Evolutionary conservation across 2,113 vertebrate genomes (phyloP), one percentile per base, ranked within the genome.

Genomic region (Salvator merianae): DNA sequence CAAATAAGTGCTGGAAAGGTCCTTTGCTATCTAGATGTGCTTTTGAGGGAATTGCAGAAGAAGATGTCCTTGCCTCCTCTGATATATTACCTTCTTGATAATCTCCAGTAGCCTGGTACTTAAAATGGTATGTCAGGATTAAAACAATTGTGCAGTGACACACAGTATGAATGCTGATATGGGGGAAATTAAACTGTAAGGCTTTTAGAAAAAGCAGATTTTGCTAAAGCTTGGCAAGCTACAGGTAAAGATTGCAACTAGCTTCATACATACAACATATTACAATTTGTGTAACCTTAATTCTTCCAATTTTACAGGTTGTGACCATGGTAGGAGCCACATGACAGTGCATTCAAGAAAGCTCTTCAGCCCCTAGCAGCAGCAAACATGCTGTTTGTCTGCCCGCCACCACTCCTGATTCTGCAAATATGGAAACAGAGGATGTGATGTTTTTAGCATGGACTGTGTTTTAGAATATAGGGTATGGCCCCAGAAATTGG

Each of bases 201-300:
- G 8, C 71, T 79, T 50, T 73, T 8, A 5, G 14, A 75, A 3
- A 84, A 81, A 80, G 43, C 50, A n/a, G 6, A 76, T 1, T 1
- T 81, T 88, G 77, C 47, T 38, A 79, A 47, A 65, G 82, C 59
- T 32, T 81, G 24, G 32, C 47, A 73, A 12, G 16, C 40, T 50
- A 65, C 26, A 47, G 43, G 22, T 32, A 47, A 13, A 34, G 24
- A 84, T 59, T 66, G 22, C 47, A 77, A 59, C 55, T 74, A 28
- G 40, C 53, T 63, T 32, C 30, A 74, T 22, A 32, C 50, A 69
- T 32, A 66, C 34, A 32, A 75, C 53, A 24, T 68, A 59, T 69
- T 30, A 26, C 20, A 43, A 82, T 65, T 4, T 20, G 18, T 1
- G 7, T 65, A 78, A 30, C 34, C 7, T 30, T 18, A 78, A 40